Conservation (phyloP, 2,797 vertebrate species). For the Melanotaenia maccullochi region DNA sequence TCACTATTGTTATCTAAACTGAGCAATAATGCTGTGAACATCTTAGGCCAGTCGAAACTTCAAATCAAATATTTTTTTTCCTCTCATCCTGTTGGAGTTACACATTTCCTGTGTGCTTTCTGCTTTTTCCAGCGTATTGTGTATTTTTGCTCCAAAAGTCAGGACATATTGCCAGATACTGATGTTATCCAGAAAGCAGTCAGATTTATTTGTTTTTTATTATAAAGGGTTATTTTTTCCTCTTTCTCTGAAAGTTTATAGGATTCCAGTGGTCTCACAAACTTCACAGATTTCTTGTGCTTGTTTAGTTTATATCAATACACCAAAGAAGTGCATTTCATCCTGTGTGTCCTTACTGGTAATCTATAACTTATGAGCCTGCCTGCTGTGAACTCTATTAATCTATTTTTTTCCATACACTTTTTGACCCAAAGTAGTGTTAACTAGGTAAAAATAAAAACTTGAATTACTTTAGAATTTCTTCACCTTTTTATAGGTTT, state of each 20-base stretch:
- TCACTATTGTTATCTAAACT: neutral
- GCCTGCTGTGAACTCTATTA: constrained; percentile 11
- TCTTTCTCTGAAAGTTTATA: constrained; percentile 32
- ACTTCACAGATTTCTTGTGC: constrained; percentile 4
- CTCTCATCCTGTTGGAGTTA: constrained; percentile 56
- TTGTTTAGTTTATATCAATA: constrained; percentile 29
- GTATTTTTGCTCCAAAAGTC: constrained; percentile 47
- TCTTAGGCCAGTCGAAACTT: constrained; percentile 20
- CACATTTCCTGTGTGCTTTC: constrained; percentile 57
- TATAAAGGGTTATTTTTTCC: constrained; percentile 24
- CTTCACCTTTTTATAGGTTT: neutral
- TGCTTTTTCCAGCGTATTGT: constrained; percentile 36
- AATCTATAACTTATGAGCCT: constrained; percentile 28
- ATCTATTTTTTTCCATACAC: neutral
- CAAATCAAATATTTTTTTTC: constrained; percentile 43
- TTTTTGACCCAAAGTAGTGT: neutral
- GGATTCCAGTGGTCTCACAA: constrained; percentile 30
- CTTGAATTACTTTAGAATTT: constrained; percentile 4
- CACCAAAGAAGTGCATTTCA: constrained; percentile 66
- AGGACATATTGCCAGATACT: constrained; percentile 57
- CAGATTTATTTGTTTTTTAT: constrained; percentile 69
- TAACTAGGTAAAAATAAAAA: constrained; percentile 1
- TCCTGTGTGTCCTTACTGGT: constrained; percentile 47
- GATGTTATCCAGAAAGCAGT: constrained; percentile 50
- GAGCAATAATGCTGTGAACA: neutral